Evolutionary conservation across 2,113 vertebrate species (phyloP).

Genomic region (Donacobius atricapilla): DNA sequence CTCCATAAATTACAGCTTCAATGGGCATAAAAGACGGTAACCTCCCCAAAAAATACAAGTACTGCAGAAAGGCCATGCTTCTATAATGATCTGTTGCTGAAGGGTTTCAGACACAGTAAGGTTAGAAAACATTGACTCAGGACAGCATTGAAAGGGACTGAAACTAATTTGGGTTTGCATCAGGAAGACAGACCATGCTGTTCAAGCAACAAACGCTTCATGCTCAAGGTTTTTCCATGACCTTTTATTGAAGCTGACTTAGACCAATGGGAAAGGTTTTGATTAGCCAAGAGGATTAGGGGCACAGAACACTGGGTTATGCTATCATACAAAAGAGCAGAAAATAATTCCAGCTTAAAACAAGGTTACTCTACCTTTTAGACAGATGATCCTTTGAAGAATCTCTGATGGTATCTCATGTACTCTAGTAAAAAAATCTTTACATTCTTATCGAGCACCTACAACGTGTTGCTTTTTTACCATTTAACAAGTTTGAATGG

Average conservation of each 20-base stretch:
- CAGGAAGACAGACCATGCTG: background rate
- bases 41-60: background rate
- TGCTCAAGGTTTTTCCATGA: background rate
- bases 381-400: background rate
- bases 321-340: background rate
- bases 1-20: background rate
- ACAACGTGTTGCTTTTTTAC: background rate
- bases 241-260: slow-evolving; percentile 9
- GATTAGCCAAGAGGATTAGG: slow-evolving; percentile 22
- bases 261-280: background rate
- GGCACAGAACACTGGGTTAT: background rate
- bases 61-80: background rate
- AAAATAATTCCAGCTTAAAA: background rate
- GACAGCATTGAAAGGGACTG: background rate
- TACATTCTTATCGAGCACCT: background rate
- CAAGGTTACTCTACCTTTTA: background rate
- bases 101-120: background rate
- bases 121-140: background rate
- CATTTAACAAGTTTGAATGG: background rate
- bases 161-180: background rate
- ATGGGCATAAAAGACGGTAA: background rate
- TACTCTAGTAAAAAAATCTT: background rate
- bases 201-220: background rate
- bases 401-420: background rate
- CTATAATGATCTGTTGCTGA: background rate